Conservation (phyloP, 2,888 invertebrate species). For the Epirrita christyi region DNA sequence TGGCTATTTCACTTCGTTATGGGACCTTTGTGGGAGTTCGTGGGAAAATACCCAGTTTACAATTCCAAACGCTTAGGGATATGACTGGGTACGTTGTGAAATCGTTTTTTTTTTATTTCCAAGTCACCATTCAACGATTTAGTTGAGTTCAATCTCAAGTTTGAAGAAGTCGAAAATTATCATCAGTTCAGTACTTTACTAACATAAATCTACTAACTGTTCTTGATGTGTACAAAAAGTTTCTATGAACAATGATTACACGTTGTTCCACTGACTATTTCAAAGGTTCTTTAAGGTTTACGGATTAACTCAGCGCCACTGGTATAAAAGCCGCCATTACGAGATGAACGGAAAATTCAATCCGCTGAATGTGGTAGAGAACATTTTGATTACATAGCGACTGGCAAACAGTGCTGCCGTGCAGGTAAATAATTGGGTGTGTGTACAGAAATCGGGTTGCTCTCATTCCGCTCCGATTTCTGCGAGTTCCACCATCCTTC, state of each 20-base stretch:
- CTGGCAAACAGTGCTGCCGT: conserved; percentile 47
- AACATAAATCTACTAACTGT: no score
- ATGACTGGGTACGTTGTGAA: conserved; percentile 30
- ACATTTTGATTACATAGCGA: conserved; percentile 59
- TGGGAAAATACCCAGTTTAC: conserved; percentile 64
- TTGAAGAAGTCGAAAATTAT: no score
- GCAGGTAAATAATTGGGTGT: conserved; percentile 59
- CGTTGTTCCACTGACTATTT: background rate
- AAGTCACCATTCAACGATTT: no score
- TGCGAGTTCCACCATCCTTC: conserved; percentile 9
- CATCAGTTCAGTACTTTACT: no score
- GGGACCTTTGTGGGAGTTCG: conserved; percentile 67
- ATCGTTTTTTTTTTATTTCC: no score
- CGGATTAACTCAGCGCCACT: conserved; percentile 25
- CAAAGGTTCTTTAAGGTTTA: conserved; percentile 10
- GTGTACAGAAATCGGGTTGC: conserved; percentile 47
- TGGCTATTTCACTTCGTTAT: conserved; percentile 80
- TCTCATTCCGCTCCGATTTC: conserved; percentile 43
- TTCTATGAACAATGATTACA: no score
- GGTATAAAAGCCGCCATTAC: conserved; percentile 57
- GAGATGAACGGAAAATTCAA: conserved; percentile 60
- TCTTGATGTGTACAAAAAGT: no score
- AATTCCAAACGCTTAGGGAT: conserved; percentile 31
- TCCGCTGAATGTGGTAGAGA: conserved; percentile 55
- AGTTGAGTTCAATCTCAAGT: no score